Conservation (phyloP, 2,888 invertebrate species). For the Arge pagana region DNA sequence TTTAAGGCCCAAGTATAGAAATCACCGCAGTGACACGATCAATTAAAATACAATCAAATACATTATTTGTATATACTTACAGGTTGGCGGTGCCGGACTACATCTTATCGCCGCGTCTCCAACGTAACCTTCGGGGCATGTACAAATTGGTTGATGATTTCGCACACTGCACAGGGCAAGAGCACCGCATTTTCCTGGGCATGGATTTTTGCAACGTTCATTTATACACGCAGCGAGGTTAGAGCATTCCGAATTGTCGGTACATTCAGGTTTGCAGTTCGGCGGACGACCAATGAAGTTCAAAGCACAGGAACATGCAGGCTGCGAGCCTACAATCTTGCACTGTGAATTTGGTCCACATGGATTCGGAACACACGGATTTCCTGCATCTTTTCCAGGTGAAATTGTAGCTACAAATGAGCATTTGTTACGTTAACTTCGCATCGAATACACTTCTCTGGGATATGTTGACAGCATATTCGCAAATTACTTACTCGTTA, state of each 20-base stretch:
- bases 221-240: constrained; percentile 80
- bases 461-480: constrained; percentile 28
- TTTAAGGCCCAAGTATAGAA: too few species aligned
- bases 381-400: constrained; percentile 57
- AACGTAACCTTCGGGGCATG: constrained; percentile 80
- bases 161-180: constrained; percentile 83
- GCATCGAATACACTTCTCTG: too few species aligned
- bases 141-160: constrained; percentile 80
- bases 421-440: too few species aligned
- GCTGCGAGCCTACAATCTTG: constrained; percentile 76
- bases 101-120: constrained; percentile 75
- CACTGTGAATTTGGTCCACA: constrained; percentile 86
- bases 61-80: constrained; percentile 39
- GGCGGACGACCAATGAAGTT: constrained; percentile 85
- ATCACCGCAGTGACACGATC: neutral
- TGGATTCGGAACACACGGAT: constrained; percentile 80
- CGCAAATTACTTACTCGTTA: constrained; percentile 70
- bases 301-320: constrained; percentile 82
- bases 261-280: constrained; percentile 84
- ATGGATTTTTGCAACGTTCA: constrained; percentile 83
- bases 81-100: constrained; percentile 48
- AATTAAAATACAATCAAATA: neutral
- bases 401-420: constrained; percentile 58
- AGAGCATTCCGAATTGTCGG: constrained; percentile 79
- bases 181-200: constrained; percentile 77